Conservation (phyloP, 2,888 invertebrate genomes). For the Pinctada fucata region DNA sequence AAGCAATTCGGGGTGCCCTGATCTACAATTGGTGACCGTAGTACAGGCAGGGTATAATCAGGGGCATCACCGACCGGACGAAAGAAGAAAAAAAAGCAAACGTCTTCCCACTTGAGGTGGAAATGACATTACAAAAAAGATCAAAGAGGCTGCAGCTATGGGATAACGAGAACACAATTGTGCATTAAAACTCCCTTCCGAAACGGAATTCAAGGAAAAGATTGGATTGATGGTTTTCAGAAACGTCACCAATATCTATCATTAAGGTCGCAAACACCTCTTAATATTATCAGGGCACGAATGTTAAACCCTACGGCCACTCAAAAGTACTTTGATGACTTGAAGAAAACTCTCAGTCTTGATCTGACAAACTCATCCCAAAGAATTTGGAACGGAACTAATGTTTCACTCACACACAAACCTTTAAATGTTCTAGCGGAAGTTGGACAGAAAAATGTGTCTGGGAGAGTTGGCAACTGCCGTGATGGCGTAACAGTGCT, state of each 20-base stretch:
- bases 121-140: constrained; percentile 24
- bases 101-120: no score
- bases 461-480: constrained; percentile 34
- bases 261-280: constrained; percentile 30
- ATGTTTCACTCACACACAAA: constrained; percentile 22
- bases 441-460: constrained; percentile 25
- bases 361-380: background rate
- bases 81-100: no score
- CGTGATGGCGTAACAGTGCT: constrained; percentile 44
- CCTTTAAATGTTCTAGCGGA: constrained; percentile 11
- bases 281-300: constrained; percentile 29
- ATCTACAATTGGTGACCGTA: no score
- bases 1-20: no score
- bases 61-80: no score
- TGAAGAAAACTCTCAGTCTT: constrained; percentile 8
- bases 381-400: constrained; percentile 19
- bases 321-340: constrained; percentile 23
- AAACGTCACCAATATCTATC: constrained; percentile 38
- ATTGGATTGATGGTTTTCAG: constrained; percentile 39
- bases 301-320: constrained; percentile 29
- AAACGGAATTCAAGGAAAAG: constrained; percentile 41
- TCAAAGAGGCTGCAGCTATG: constrained; percentile 30
- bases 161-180: constrained; percentile 35
- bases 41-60: no score
- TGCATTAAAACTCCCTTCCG: constrained; percentile 36